phyloP scores from a whole-genome alignment of 2,797 vertebrate species.

The Acipenser ruthenus region DNA sequence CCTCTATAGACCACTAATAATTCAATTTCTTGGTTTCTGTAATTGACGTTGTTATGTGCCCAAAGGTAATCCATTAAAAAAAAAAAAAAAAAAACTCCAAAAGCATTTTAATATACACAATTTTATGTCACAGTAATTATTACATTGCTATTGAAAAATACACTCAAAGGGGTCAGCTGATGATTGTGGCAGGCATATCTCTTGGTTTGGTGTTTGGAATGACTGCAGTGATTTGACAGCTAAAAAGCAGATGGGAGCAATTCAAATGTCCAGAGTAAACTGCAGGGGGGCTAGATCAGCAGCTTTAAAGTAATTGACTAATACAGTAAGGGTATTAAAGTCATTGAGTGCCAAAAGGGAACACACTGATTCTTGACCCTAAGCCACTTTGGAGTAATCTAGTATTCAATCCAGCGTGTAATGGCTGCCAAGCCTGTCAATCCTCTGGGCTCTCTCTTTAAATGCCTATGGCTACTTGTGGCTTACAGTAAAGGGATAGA shows the following conservation, averaged over 20 bases:
- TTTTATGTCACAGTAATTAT: constrained; percentile 66
- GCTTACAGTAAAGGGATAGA: constrained; percentile 70
- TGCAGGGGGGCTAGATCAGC: constrained; percentile 65
- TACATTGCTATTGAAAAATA: constrained; percentile 52
- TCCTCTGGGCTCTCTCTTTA: constrained; percentile 85
- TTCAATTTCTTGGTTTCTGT: constrained; percentile 73
- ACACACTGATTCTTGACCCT: constrained; percentile 97
- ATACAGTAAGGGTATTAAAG: constrained; percentile 99
- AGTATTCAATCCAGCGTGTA: constrained; percentile 99
- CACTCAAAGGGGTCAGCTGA: constrained; percentile 46
- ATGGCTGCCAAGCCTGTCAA: constrained; percentile 99
- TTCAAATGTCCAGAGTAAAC: constrained; percentile 74
- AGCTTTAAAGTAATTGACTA: constrained; percentile 98
- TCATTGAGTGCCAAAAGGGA: constrained; percentile 98
- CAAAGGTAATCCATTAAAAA: constrained; percentile 72
- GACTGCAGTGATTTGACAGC: constrained; percentile 58
- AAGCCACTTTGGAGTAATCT: constrained; percentile 99
- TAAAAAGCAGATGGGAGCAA: constrained; percentile 69
- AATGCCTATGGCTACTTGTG: constrained; percentile 75
- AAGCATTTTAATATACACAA: constrained; percentile 51
- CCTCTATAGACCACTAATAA: constrained; percentile 62
- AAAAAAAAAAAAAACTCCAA: constrained; percentile 56
- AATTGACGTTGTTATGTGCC: constrained; percentile 69
- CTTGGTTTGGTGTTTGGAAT: constrained; percentile 59
- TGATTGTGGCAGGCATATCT: constrained; percentile 49